A percentile compares a stretch with the other conserved stretches of the same genome.
These are phyloP conservation scores for Camponotus pennsylvanicus DNA, from an alignment of 1,140 invertebrate species.

Conservation along the genomic window DNA sequence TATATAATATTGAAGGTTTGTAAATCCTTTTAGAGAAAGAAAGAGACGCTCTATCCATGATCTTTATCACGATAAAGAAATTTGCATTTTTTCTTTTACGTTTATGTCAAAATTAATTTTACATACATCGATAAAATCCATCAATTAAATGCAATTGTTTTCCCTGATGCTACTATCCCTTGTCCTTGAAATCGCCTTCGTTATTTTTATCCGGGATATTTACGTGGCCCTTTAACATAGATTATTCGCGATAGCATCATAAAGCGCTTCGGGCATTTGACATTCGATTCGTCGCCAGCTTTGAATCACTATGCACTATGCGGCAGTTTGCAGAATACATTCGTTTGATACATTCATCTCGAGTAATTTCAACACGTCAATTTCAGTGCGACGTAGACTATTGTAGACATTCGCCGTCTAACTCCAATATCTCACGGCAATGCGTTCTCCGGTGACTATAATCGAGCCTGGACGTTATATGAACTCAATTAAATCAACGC, in stretches of 20 bases:
- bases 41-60: too few relatives aligned
- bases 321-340: not conserved
- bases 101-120: too few relatives aligned
- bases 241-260: not conserved
- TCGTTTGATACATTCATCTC: constrained; percentile 45
- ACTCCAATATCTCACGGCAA: constrained; percentile 15
- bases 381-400: constrained; percentile 15
- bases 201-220: not conserved
- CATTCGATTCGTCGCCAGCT: constrained; percentile 7
- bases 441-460: not conserved
- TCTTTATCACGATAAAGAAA: too few relatives aligned
- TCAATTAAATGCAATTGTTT: not conserved
- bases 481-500: constrained; percentile 10
- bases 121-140: too few relatives aligned
- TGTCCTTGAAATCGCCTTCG: not conserved
- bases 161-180: not conserved
- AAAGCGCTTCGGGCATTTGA: constrained; percentile 14
- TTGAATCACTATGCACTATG: constrained; percentile 15
- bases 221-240: not conserved
- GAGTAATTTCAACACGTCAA: constrained; percentile 19
- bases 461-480: not conserved
- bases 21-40: too few relatives aligned
- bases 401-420: constrained; percentile 14
- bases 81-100: too few relatives aligned
- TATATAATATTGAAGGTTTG: too few relatives aligned